phyloP scores from a whole-genome alignment of 2,113 vertebrate genomes.

The Megaceryle torquata region DNA sequence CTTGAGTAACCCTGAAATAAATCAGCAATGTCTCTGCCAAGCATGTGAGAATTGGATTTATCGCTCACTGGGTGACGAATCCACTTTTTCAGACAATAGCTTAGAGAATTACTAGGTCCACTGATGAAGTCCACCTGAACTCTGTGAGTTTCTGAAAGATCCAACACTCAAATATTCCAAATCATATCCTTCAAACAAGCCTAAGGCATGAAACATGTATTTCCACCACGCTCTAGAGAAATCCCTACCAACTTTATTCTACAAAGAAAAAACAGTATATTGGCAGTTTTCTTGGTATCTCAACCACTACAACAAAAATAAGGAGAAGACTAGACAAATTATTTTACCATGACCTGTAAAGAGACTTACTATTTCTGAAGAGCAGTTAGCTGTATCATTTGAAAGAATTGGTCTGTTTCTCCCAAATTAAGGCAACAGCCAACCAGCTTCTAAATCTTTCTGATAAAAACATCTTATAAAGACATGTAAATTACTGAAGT shows the following conservation, averaged over 20 bases:
- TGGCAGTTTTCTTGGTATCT: background rate
- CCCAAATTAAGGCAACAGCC: background rate
- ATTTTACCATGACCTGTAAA: background rate
- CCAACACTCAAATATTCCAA: background rate
- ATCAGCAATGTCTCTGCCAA: too few relatives aligned
- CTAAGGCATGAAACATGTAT: background rate
- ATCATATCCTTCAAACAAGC: background rate
- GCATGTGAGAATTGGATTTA: too few relatives aligned
- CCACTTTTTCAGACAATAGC: too few relatives aligned
- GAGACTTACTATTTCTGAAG: background rate
- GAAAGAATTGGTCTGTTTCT: background rate
- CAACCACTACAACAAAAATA: background rate
- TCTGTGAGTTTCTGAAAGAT: background rate
- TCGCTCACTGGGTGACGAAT: too few relatives aligned
- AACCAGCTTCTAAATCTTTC: background rate
- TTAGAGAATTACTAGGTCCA: background rate
- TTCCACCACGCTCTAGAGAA: background rate
- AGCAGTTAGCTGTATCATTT: background rate
- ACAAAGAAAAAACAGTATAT: background rate
- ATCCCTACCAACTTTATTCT: background rate
- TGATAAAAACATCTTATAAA: background rate
- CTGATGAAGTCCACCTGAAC: background rate
- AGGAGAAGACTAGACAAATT: background rate
- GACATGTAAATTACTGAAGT: background rate
- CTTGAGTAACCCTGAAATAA: too few relatives aligned